phyloP scores from a whole-genome alignment of 1,140 invertebrate species.

The Diploscapter pachys region DNA sequence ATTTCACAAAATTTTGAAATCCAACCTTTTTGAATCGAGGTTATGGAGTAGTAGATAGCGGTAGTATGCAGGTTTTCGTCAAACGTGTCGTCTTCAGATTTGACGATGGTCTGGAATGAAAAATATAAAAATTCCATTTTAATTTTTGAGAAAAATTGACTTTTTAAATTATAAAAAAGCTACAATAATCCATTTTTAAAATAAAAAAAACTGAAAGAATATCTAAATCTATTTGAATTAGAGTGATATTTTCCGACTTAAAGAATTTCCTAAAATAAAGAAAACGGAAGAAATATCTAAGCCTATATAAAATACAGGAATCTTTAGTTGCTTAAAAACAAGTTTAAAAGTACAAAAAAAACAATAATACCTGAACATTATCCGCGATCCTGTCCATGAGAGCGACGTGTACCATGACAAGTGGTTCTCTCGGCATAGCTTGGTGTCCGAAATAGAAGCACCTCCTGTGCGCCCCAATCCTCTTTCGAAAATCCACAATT shows the following conservation, averaged over 20 bases:
- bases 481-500: slow-evolving; percentile 72
- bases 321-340: not conserved
- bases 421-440: slow-evolving; percentile 73
- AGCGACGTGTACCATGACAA: slow-evolving; percentile 75
- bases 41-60: slow-evolving; percentile 77
- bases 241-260: too few relatives aligned
- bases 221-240: too few relatives aligned
- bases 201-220: too few relatives aligned
- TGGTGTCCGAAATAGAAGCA: slow-evolving; percentile 73
- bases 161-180: too few relatives aligned
- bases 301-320: too few relatives aligned
- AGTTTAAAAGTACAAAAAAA: not conserved
- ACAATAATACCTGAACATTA: slow-evolving; percentile 62
- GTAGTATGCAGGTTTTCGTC: slow-evolving; percentile 59
- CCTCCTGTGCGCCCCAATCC: slow-evolving; percentile 69
- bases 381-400: slow-evolving; percentile 69
- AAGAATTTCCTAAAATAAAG: too few relatives aligned
- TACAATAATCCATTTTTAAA: too few relatives aligned
- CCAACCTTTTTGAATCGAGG: slow-evolving; percentile 67
- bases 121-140: too few relatives aligned
- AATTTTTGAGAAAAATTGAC: too few relatives aligned
- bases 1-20: slow-evolving; percentile 20
- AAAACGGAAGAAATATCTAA: too few relatives aligned
- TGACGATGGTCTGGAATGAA: not conserved
- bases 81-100: slow-evolving; percentile 19